These are phyloP conservation scores for Theropithecus gelada DNA, from an alignment of 2,113 vertebrate genomes.

Conservation along the genomic window DNA sequence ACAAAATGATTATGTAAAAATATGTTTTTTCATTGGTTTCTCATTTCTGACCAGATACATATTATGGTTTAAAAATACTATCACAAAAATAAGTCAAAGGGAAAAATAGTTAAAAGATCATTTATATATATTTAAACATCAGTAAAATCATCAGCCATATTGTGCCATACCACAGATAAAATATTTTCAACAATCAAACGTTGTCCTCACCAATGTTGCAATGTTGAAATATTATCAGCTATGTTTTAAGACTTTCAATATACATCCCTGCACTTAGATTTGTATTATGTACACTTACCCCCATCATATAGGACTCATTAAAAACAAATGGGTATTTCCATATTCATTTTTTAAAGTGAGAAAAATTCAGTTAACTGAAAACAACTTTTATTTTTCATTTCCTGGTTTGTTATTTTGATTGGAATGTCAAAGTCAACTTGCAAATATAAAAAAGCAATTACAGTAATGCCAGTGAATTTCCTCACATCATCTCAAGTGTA, in stretches of 20 bases:
- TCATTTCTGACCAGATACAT: neutral
- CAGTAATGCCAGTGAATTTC: neutral
- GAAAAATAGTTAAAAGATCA: neutral
- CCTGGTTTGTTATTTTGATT: neutral
- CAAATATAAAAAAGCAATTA: neutral
- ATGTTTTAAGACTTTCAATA: neutral
- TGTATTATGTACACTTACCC: neutral
- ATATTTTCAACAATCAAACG: neutral
- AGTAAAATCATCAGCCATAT: neutral
- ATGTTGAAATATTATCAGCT: neutral
- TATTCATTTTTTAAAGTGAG: neutral
- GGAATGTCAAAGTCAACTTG: neutral
- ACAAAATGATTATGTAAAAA: neutral
- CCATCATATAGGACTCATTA: neutral
- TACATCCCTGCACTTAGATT: neutral
- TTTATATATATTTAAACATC: neutral
- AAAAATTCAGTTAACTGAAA: slow-evolving; percentile 8
- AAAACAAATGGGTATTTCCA: neutral
- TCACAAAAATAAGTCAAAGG: slow-evolving; percentile 1
- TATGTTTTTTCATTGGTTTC: neutral
- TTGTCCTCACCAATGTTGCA: neutral
- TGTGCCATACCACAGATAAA: neutral
- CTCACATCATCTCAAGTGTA: neutral
- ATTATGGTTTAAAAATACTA: neutral
- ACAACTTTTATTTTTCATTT: neutral